Conservation (phyloP, 2,888 invertebrate genomes). For the Diloba caeruleocephala region DNA sequence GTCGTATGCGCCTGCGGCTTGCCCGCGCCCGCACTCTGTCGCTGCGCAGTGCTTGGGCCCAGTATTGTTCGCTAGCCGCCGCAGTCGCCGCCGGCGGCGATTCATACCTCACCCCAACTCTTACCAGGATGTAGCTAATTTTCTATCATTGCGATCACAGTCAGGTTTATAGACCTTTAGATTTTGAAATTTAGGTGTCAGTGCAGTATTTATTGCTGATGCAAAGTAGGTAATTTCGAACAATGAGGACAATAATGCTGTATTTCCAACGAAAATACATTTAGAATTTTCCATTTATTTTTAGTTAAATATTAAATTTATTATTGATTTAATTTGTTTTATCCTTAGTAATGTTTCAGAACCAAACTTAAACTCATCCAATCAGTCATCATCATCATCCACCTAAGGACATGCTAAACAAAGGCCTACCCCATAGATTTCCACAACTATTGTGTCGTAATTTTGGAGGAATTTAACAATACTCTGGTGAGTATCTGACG, state of each 20-base stretch:
- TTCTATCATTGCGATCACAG: conserved; percentile 86
- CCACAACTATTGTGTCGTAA: no score
- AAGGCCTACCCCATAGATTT: no score
- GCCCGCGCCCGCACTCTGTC: conserved; percentile 69
- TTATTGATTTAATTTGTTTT: no score
- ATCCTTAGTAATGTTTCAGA: no score
- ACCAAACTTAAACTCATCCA: no score
- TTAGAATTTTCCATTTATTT: conserved; percentile 6
- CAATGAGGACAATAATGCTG: conserved; percentile 31
- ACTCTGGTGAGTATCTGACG: no score
- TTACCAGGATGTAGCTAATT: conserved; percentile 87
- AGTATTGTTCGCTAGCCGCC: conserved; percentile 73
- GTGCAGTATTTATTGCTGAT: conserved; percentile 81
- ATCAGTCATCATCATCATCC: no score
- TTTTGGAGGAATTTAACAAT: no score
- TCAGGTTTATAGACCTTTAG: conserved; percentile 83
- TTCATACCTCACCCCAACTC: conserved; percentile 85
- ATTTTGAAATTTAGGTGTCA: conserved; percentile 86
- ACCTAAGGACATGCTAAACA: no score
- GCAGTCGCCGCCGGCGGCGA: conserved; percentile 75
- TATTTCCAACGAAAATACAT: conserved; percentile 13
- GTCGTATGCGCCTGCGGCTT: conserved; percentile 71
- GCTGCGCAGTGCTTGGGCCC: conserved; percentile 70
- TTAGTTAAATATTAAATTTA: background rate
- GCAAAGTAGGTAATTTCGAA: conserved; percentile 51